Percentiles rank a stretch among this genome's conserved stretches.
Evolutionary conservation across 37 sponge, comb jelly and placozoan genomes (phyloP).

Genomic region (Aphrocallistes beatrix): DNA sequence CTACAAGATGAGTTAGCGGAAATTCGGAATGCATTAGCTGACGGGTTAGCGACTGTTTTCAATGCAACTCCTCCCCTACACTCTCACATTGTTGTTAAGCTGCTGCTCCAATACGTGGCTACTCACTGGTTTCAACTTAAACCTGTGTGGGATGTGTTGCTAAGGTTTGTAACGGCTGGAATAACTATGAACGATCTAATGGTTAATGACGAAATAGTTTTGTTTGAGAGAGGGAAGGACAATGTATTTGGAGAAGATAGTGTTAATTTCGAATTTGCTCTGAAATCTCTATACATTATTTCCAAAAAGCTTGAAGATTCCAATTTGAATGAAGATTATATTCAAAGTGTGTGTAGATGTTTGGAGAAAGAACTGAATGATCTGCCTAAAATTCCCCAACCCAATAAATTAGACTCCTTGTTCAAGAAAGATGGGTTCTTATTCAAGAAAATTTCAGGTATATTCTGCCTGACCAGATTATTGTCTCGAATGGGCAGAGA

Average conservation of each 20-base stretch:
- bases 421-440: background rate
- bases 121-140: background rate
- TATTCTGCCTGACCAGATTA: background rate
- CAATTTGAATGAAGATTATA: background rate
- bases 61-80: background rate
- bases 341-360: background rate
- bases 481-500: background rate
- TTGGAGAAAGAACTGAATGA: background rate
- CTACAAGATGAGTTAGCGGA: conserved; percentile 12
- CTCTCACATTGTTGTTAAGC: background rate
- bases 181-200: background rate
- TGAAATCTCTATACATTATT: background rate
- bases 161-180: background rate
- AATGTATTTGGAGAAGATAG: conserved; percentile 8
- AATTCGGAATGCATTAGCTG: background rate
- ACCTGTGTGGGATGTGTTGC: background rate
- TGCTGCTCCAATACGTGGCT: background rate
- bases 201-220: background rate
- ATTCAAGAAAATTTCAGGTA: background rate
- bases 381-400: background rate
- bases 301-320: background rate
- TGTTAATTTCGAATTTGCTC: background rate
- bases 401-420: background rate
- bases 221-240: conserved; percentile 4
- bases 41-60: background rate